phyloP scores from a whole-genome alignment of 2,888 invertebrate genomes.

The Thysanoteuthis rhombus region DNA sequence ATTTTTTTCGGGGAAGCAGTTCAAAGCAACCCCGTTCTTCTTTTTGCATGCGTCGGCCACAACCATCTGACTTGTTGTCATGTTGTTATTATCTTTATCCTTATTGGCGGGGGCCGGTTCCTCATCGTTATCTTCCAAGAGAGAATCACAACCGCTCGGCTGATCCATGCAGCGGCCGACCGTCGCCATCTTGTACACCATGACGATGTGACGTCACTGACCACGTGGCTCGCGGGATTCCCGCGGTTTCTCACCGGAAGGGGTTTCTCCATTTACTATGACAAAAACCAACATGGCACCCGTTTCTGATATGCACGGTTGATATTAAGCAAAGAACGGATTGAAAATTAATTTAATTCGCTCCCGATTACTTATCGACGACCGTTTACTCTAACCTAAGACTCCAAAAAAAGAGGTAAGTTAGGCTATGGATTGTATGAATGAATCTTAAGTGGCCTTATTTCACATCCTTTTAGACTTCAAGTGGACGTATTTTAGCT shows the following conservation, averaged over 20 bases:
- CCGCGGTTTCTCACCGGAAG: slow-evolving; percentile 39
- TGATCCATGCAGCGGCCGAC: slow-evolving; percentile 57
- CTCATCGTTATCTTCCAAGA: slow-evolving; percentile 48
- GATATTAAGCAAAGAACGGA: too few relatives aligned
- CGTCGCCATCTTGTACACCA: slow-evolving; percentile 63
- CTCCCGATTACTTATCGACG: background rate
- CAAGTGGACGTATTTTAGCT: background rate
- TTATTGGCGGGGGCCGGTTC: slow-evolving; percentile 48
- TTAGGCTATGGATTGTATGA: background rate
- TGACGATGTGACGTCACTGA: slow-evolving; percentile 56
- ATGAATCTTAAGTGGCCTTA: background rate
- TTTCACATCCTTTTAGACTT: background rate
- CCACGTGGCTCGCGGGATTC: slow-evolving; percentile 38
- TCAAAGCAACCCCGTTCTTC: slow-evolving; percentile 58
- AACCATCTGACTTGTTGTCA: background rate
- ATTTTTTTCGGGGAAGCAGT: slow-evolving; percentile 51
- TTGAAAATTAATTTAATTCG: background rate
- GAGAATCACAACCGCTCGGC: slow-evolving; percentile 46
- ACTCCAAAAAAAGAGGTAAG: background rate
- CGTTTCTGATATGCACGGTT: background rate
- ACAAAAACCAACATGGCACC: slow-evolving; percentile 19
- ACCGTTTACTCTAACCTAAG: background rate
- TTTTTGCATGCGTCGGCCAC: slow-evolving; percentile 52
- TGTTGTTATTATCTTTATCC: slow-evolving; percentile 33
- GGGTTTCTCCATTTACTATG: slow-evolving; percentile 47